A percentile compares a stretch with the other conserved stretches of the same genome.
These are phyloP conservation scores for Dromococcyx pavoninus DNA, from an alignment of 2,797 vertebrate genomes.

Conservation along the genomic window DNA sequence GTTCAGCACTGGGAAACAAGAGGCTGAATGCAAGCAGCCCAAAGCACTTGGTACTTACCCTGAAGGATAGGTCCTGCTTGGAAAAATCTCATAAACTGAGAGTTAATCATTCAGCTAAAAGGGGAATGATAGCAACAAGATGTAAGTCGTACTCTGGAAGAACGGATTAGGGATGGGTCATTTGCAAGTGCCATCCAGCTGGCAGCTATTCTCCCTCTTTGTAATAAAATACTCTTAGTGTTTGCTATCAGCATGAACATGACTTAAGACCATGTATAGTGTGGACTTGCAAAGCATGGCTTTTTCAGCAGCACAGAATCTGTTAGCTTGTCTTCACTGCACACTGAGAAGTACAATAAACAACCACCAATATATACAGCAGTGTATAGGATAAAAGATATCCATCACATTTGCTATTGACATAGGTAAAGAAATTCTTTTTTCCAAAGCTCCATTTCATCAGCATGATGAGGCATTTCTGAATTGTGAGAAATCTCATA, in stretches of 20 bases:
- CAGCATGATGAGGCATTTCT: neutral
- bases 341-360: neutral
- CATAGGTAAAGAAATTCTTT: neutral
- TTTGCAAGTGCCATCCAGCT: neutral
- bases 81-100: neutral
- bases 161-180: neutral
- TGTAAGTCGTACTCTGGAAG: neutral
- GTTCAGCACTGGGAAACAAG: neutral
- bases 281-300: neutral
- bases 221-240: neutral
- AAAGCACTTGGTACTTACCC: neutral
- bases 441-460: neutral
- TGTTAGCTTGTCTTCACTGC: neutral
- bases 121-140: neutral
- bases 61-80: neutral
- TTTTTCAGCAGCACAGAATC: neutral
- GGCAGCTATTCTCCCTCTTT: neutral
- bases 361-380: neutral
- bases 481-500: neutral
- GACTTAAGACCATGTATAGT: neutral
- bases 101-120: neutral
- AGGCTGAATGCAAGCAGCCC: neutral
- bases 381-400: neutral
- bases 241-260: neutral
- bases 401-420: neutral